These are phyloP conservation scores for Aleiodes testaceus DNA, from an alignment of 2,888 invertebrate genomes.

Conservation along the genomic window DNA sequence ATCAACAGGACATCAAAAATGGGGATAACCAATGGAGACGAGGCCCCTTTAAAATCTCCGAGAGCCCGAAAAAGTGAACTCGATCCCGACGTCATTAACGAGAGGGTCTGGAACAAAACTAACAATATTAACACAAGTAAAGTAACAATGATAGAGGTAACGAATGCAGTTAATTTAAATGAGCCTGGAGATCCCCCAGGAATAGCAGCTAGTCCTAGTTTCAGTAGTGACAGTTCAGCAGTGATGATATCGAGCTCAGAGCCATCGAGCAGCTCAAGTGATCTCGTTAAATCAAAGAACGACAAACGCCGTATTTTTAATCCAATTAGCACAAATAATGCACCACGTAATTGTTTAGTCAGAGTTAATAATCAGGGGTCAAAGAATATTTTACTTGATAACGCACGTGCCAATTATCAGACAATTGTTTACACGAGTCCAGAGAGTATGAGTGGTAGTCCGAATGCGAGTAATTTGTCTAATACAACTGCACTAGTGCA, in stretches of 20 bases:
- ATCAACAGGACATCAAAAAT: constrained; percentile 52
- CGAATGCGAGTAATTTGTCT: constrained; percentile 56
- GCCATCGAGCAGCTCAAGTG: constrained; percentile 69
- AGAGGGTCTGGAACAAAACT: constrained; percentile 64
- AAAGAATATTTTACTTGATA: constrained; percentile 86
- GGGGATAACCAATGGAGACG: constrained; percentile 43
- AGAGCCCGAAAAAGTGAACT: constrained; percentile 47
- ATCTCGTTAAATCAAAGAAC: constrained; percentile 56
- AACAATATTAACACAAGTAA: constrained; percentile 39
- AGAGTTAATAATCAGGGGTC: constrained; percentile 82
- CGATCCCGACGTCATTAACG: constrained; percentile 68
- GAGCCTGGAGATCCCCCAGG: constrained; percentile 56
- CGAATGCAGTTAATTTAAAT: constrained; percentile 58
- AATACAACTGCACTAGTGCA: constrained; percentile 66
- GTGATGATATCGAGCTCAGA: constrained; percentile 69
- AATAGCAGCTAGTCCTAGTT: constrained; percentile 66
- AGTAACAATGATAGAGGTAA: constrained; percentile 66
- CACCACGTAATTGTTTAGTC: constrained; percentile 82
- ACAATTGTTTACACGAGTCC: constrained; percentile 81
- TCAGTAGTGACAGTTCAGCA: constrained; percentile 65
- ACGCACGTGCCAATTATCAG: constrained; percentile 82
- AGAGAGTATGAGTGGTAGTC: constrained; percentile 36
- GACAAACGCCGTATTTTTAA: constrained; percentile 47
- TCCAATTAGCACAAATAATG: constrained; percentile 47
- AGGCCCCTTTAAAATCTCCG: constrained; percentile 6